Evolutionary conservation across 2,113 vertebrate genomes (phyloP), one percentile per base, ranked within the genome.

Genomic region (Polypterus bichir): DNA sequence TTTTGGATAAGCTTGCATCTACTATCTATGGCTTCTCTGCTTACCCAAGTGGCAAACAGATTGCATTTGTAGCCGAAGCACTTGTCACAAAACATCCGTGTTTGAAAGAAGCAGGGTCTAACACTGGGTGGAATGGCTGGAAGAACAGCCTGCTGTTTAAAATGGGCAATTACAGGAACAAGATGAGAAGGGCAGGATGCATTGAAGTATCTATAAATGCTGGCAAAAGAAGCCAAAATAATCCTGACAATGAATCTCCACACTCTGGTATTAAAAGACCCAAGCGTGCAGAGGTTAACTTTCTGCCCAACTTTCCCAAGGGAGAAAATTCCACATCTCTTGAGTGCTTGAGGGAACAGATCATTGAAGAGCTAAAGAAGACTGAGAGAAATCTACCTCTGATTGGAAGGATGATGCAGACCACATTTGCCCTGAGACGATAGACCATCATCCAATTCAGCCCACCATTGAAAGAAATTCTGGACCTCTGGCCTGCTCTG

Each of bases 71-170:
- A n/a, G n/a, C n/a, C n/a, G n/a, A n/a, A n/a, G n/a, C n/a, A n/a
- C n/a, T n/a, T n/a, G n/a, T n/a, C n/a, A n/a, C n/a, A n/a, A n/a
- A n/a, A n/a, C n/a, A n/a, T n/a, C n/a, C n/a, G n/a, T n/a, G n/a
- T n/a, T n/a, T n/a, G n/a, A n/a, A n/a, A n/a, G n/a, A n/a, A n/a
- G n/a, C n/a, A n/a, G n/a, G n/a, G n/a, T n/a, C n/a, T n/a, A n/a
- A n/a, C 2, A 68, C 45, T 45, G 65, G 71, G 0, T 73, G 64
- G 62, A 64, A 71, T 68, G 65, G 66, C 4, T 74, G 64, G 68
- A 76, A 72, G 6, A 65, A 64, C 48, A 71, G 64, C 11, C 46
- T 71, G 6, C 65, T 54, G 44, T 70, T 70, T 11, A 76, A 73
- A 11, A 66, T 72, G 63, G 67, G 64, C 3, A 69, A 73, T 27